Conservation (phyloP, 92 coral and sea anemone species). For the Phenganax marumi region DNA sequence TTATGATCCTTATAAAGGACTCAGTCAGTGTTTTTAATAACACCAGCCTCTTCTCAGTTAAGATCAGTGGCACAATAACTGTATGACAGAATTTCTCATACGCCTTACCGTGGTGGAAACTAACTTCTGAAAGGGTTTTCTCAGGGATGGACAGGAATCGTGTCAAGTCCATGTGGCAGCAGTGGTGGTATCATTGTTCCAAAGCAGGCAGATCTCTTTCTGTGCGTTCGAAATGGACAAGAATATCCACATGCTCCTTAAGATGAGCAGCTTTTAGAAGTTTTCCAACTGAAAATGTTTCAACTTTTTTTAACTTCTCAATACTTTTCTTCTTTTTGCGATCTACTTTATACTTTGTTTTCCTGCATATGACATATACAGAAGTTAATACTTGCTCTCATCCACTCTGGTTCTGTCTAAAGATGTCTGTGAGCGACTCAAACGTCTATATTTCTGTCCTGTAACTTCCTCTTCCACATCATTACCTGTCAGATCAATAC, state of each 20-base stretch:
- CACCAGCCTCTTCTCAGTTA: not conserved
- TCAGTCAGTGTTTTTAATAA: too few species aligned
- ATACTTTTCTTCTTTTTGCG: not conserved
- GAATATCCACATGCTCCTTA: not conserved
- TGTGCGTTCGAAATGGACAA: not conserved
- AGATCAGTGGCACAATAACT: not conserved
- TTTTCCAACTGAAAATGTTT: conserved; percentile 4
- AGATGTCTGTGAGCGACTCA: too few species aligned
- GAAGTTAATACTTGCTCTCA: not conserved
- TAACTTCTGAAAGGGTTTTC: too few species aligned
- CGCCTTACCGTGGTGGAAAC: too few species aligned
- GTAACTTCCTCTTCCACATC: too few species aligned
- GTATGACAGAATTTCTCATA: not conserved
- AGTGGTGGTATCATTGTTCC: too few species aligned
- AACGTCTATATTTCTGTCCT: too few species aligned
- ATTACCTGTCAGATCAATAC: too few species aligned
- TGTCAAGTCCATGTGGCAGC: conserved; percentile 1
- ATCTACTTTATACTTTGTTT: too few species aligned
- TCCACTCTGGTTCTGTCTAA: not conserved
- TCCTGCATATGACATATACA: not conserved
- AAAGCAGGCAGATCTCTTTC: too few species aligned
- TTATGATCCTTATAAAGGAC: too few species aligned
- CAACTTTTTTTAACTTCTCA: conserved; percentile 3
- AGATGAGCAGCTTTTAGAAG: conserved; percentile 12
- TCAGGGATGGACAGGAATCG: not conserved